Conservation (phyloP, 2,113 vertebrate species). For the Bubo blakistoni region DNA sequence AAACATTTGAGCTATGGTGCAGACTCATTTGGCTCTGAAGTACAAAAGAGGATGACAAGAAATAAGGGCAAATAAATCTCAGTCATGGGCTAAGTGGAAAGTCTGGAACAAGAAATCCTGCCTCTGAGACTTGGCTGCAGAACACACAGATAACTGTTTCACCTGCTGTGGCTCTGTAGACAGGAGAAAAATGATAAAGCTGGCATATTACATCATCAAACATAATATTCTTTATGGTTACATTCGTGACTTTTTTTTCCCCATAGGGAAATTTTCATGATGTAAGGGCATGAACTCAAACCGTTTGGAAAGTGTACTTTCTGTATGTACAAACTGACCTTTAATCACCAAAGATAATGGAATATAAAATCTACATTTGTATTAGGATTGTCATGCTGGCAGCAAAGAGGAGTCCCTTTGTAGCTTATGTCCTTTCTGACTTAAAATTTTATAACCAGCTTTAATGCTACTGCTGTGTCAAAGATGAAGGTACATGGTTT, state of each 20-base stretch:
- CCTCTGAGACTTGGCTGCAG: not conserved
- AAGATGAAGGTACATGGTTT: not conserved
- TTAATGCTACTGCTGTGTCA: not conserved
- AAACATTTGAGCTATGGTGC: not conserved
- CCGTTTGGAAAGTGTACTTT: not conserved
- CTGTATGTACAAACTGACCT: not conserved
- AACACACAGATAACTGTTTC: not conserved
- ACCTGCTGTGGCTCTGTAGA: not conserved
- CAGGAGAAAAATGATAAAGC: not conserved
- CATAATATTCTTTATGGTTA: not conserved
- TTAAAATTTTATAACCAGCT: not conserved
- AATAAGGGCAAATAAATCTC: not conserved
- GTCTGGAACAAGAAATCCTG: not conserved
- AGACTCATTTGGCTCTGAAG: not conserved
- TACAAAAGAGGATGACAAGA: not conserved
- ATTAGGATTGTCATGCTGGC: not conserved
- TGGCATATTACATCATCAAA: not conserved
- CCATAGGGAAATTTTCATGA: not conserved
- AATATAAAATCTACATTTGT: constrained; percentile 10
- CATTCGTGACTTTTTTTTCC: not conserved
- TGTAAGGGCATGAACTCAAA: not conserved
- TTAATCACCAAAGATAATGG: constrained; percentile 12
- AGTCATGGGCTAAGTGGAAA: not conserved
- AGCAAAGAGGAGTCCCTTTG: not conserved
- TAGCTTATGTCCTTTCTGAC: not conserved